Conservation (phyloP, 2,888 invertebrate genomes). For the Volucella zonaria region DNA sequence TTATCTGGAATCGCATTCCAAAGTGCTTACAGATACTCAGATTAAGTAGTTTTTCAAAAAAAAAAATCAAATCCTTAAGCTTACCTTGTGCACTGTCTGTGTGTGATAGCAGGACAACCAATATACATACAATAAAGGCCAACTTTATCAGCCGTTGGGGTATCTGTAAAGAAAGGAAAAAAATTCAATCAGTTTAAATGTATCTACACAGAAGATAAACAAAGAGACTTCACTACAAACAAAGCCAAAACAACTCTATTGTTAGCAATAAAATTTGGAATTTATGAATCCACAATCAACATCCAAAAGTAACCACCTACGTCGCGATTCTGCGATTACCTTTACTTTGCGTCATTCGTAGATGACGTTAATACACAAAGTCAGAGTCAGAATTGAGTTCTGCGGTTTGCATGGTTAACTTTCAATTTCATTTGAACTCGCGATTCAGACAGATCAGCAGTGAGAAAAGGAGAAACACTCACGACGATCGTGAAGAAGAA, state of each 20-base stretch:
- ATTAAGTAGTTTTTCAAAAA: neutral
- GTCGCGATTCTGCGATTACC: neutral
- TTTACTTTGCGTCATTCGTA: no score
- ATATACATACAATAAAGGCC: slow-evolving; percentile 84
- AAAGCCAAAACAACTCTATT: slow-evolving; percentile 31
- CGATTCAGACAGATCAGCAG: slow-evolving; percentile 5
- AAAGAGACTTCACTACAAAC: neutral
- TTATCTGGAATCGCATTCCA: slow-evolving; percentile 37
- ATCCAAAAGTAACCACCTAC: slow-evolving; percentile 30
- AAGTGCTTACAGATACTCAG: neutral
- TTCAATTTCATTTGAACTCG: slow-evolving; percentile 54
- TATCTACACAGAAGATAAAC: slow-evolving; percentile 8
- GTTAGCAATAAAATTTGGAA: slow-evolving; percentile 44
- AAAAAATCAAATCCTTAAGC: slow-evolving; percentile 73
- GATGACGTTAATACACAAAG: no score
- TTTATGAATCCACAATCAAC: slow-evolving; percentile 49
- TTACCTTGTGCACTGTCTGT: slow-evolving; percentile 85
- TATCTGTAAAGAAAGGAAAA: slow-evolving; percentile 84
- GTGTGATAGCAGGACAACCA: slow-evolving; percentile 84
- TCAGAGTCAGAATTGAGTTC: neutral
- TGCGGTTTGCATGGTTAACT: neutral
- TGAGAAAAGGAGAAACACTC: slow-evolving; percentile 2
- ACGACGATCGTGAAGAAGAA: slow-evolving; percentile 41
- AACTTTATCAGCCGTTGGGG: slow-evolving; percentile 85
- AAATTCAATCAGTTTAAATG: slow-evolving; percentile 41